These are phyloP conservation scores for Orthonyx spaldingii DNA, from an alignment of 2,113 vertebrate species.

Conservation along the genomic window DNA sequence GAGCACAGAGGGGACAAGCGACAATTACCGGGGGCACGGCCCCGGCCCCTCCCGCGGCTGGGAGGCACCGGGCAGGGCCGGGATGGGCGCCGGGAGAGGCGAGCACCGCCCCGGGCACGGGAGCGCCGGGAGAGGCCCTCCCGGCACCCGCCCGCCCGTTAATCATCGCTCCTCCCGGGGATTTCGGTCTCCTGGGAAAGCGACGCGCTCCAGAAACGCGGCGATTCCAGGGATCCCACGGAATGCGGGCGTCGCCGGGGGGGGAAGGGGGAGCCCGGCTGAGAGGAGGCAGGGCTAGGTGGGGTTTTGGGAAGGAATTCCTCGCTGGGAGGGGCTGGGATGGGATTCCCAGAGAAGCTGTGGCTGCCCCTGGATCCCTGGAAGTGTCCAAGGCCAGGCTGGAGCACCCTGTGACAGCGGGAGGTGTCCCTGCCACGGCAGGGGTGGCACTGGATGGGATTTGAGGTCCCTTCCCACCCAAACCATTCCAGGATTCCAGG, in stretches of 20 bases:
- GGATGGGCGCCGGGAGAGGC: not conserved
- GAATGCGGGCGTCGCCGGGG: not conserved
- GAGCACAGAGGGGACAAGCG: not conserved
- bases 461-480: not conserved
- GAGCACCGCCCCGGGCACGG: not conserved
- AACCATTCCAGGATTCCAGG: not conserved
- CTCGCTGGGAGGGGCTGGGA: not conserved
- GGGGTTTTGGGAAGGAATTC: not conserved
- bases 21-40: not conserved
- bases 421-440: not conserved
- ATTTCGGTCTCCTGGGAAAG: not conserved
- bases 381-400: not conserved
- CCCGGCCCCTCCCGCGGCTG: not conserved
- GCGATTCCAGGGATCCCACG: fast-evolving
- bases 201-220: fast-evolving
- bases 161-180: fast-evolving
- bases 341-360: not conserved
- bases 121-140: not conserved
- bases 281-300: fast-evolving
- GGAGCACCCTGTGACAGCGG: not conserved
- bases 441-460: not conserved
- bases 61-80: not conserved
- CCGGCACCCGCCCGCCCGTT: too few relatives aligned
- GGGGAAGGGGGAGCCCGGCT: not conserved
- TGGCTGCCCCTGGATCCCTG: not conserved